phyloP scores from a whole-genome alignment of 2,113 vertebrate species.

The Piaya cayana region DNA sequence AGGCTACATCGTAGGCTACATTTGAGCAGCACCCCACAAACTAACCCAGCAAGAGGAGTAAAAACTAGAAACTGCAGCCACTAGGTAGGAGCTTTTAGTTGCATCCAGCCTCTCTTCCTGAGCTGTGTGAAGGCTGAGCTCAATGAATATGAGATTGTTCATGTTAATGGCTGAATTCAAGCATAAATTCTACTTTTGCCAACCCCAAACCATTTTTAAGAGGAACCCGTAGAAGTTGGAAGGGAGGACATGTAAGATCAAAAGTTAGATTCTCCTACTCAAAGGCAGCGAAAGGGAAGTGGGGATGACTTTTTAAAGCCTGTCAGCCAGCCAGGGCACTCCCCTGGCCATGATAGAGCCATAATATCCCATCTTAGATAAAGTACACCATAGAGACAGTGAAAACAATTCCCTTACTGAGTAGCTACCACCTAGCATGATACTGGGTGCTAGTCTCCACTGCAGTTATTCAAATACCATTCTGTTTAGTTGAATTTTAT shows the following conservation, averaged over 20 bases:
- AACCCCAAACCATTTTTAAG: not conserved
- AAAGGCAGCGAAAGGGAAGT: not conserved
- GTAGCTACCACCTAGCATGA: not conserved
- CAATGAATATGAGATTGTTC: not conserved
- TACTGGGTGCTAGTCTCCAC: not conserved
- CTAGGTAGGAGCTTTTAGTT: not conserved
- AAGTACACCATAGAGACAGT: not conserved
- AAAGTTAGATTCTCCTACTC: rapidly evolving
- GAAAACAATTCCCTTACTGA: not conserved
- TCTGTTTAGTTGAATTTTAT: not conserved
- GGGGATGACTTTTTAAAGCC: not conserved
- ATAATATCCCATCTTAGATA: not conserved
- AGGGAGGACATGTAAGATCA: not conserved
- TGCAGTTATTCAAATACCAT: not conserved
- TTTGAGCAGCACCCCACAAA: not conserved
- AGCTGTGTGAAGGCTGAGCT: not conserved
- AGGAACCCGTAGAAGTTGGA: rapidly evolving
- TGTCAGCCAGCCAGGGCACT: not conserved
- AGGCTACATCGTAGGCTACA: rapidly evolving
- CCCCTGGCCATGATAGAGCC: not conserved
- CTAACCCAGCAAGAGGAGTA: not conserved
- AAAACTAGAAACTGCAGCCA: not conserved
- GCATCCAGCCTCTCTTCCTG: not conserved
- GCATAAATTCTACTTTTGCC: not conserved
- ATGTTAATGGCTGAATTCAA: not conserved